Base-by-base conservation (phyloP, 2,888 invertebrate species). In the Coelinius sp. region DNA sequence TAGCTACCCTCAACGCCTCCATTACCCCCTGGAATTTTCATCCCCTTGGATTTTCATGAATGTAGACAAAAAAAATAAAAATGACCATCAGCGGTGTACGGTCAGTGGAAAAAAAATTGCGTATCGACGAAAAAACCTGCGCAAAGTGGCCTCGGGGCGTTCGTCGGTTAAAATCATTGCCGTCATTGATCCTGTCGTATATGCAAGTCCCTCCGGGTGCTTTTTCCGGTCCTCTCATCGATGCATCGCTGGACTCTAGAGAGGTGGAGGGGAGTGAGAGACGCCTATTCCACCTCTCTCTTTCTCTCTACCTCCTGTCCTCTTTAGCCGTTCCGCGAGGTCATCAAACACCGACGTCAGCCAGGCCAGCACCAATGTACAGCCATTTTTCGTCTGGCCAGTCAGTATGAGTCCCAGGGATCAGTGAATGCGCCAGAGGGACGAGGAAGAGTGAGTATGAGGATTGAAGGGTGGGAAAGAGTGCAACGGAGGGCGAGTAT, bases 341-440 rank as follows among this genome's bases (percentile, higher is more conserved):
- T 87, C 87, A 85, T 86, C 86, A 86, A 86, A 86, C 85, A 86
- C 84, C 85, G 81, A 86, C 84, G 86, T 86, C 85, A 86, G 85
- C 85, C 83, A 82, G 83, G 79, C n/a, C 80, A 77, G 74, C 70
- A 73, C 77, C 56, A 70, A 70, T 82, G 83, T 82, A 84, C 86
- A 84, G 86, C 86, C 86, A 87, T 87, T 86, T 87, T 87, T 87
- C 85, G 86, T 86, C 86, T 86, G 87, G 85, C 84, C 85, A 87
- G 87, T 87, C 86, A 87, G 86, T 86, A 75, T 76, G 86, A 86
- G 86, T 86, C 83, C 86, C 86, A 84, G 87, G 87, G 85, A 86
- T 87, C 87, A 87, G 86, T 86, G 84, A 75, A 74, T 76, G 78
- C 65, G 68, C 46, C n/a, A 75, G 75, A 77, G 73, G 70, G 72